phyloP scores from a whole-genome alignment of 2,113 vertebrate genomes.

The Psephotus haematonotus region DNA sequence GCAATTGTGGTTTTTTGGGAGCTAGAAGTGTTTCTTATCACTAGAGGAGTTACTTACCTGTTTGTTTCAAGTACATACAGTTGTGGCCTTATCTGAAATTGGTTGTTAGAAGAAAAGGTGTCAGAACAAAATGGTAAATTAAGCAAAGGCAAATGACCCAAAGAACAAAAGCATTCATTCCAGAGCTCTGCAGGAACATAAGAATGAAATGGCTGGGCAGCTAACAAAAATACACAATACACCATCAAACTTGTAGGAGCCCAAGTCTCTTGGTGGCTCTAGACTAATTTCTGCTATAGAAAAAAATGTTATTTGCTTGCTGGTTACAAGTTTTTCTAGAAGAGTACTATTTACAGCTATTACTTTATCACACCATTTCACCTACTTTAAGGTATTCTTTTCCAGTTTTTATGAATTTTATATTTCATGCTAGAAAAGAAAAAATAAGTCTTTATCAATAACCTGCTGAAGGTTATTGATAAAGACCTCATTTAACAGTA shows the following conservation, averaged over 20 bases:
- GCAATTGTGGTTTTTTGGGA: not conserved
- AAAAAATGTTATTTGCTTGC: not conserved
- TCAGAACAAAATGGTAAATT: conserved; percentile 38
- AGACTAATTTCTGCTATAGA: not conserved
- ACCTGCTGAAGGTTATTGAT: not conserved
- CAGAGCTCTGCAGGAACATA: not conserved
- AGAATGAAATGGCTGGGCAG: conserved; percentile 8
- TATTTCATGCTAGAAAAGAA: not conserved
- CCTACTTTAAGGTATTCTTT: not conserved
- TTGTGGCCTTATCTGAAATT: not conserved
- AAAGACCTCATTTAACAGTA: not conserved
- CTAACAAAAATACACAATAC: conserved; percentile 29
- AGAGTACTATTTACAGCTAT: not conserved
- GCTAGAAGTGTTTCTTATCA: not conserved
- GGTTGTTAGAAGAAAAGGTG: conserved; percentile 19
- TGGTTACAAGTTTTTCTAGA: not conserved
- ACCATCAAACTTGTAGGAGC: not conserved
- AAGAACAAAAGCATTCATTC: conserved; percentile 25
- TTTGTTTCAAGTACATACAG: not conserved
- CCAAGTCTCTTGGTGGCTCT: not conserved
- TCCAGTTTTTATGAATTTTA: not conserved
- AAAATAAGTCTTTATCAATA: not conserved
- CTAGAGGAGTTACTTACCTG: not conserved
- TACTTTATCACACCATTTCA: not conserved
- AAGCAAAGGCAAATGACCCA: conserved; percentile 19